Conservation (phyloP, 1,140 invertebrate species). For the Pseudoatta argentina region DNA sequence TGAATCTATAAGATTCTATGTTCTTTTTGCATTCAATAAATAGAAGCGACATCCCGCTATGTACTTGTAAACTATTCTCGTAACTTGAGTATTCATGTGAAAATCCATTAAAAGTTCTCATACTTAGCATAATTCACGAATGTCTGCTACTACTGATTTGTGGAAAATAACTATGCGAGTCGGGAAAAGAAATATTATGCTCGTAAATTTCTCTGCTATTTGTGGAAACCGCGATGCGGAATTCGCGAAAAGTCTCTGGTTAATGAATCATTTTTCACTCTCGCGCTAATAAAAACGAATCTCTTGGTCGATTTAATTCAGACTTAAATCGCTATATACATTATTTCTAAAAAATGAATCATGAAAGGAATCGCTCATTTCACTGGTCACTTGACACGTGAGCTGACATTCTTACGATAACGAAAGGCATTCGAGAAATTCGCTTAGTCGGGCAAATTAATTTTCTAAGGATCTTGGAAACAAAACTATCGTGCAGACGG, state of each 20-base stretch:
- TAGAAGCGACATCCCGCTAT: not conserved
- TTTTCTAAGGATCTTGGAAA: not conserved
- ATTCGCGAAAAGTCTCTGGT: not conserved
- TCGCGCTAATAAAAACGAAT: constrained; percentile 33
- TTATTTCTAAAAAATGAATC: constrained; percentile 11
- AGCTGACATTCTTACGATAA: not conserved
- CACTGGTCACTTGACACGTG: not conserved
- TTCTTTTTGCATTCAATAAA: not conserved
- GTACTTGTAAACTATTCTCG: constrained; percentile 1
- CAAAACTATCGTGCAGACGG: not conserved
- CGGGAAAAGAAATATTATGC: not conserved
- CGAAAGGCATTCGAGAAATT: constrained; percentile 1
- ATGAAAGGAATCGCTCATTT: not conserved
- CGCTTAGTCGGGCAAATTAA: not conserved
- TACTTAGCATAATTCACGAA: constrained; percentile 10
- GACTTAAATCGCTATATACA: not conserved
- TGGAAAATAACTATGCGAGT: constrained; percentile 8
- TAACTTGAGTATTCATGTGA: not conserved
- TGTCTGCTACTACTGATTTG: constrained; percentile 22
- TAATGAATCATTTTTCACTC: constrained; percentile 33
- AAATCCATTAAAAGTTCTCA: not conserved
- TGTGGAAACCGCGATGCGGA: not conserved
- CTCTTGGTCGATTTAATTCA: constrained; percentile 1
- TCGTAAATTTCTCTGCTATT: constrained; percentile 24
- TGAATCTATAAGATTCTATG: not conserved